Evolutionary conservation across 2,797 vertebrate species (phyloP), one percentile per base, ranked within the genome.

Genomic region (Sebastes aleutianus): DNA sequence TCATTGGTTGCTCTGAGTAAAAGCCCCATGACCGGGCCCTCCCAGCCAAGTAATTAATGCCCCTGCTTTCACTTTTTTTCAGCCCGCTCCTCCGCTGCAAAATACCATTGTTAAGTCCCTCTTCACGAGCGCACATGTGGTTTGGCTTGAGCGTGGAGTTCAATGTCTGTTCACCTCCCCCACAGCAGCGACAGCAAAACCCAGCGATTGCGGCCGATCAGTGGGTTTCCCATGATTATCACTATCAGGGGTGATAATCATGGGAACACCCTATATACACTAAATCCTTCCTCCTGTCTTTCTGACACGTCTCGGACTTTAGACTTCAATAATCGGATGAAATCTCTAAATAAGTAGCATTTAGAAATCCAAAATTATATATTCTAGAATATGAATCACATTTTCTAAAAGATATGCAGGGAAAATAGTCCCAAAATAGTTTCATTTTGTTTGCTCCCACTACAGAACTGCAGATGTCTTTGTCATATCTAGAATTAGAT

Each of bases 21-120:
- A 88, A 85, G 80, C 81, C 87, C 78, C 85, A 72, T 88, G 79
- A 88, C 88, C 39, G 2, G 74, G 78, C 85, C 92, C 86, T 85
- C 88, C 89, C 84, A 58, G 74, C 29, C 24, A 24, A 70, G 50
- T 71, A 80, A 91, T 88, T 86, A 91, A 92, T 88, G 79, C 79
- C 83, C 68, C 57, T 70, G 77, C 83, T 83, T 91, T 92, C 87
- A 80, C 83, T 79, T 68, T 67, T 88, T 86, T 78, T 22, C 47
- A 53, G n/a, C 85, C 77, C 31, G 59, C 90, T 86, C 70, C 68
- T 84, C 59, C 8, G 1, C 82, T 80, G 62, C 84, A 88, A 85
- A 88, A 85, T 65, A 16, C 78, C 80, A 88, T 91, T 93, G 87
- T 92, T 88, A 47, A 76, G 80, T 79, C 57, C 39, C 62, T 87